Conservation (phyloP, 2,797 vertebrate genomes). For the Lepilemur septentrionalis region DNA sequence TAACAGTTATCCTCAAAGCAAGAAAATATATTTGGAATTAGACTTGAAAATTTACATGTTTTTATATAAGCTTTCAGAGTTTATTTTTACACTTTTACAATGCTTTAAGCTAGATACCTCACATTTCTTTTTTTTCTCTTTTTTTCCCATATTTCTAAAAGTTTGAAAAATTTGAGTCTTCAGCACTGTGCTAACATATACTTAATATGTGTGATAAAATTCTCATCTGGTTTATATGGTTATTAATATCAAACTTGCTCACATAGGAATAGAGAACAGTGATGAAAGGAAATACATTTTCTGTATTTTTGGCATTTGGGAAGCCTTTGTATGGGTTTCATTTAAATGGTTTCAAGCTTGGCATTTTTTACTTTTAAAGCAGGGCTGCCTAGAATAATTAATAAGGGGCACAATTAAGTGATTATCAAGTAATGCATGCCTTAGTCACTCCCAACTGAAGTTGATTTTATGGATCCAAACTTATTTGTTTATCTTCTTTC, state of each 20-base stretch:
- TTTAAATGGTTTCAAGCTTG: conserved; percentile 5
- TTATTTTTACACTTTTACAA: neutral
- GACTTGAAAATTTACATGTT: neutral
- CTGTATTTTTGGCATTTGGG: conserved; percentile 25
- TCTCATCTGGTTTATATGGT: neutral
- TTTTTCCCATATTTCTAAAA: neutral
- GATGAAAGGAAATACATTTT: conserved; percentile 10
- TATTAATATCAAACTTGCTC: neutral
- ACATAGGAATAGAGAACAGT: neutral
- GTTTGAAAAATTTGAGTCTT: conserved; percentile 15
- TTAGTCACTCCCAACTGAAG: neutral
- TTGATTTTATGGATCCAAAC: neutral
- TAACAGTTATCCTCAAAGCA: neutral
- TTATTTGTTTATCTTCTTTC: neutral
- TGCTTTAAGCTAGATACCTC: neutral
- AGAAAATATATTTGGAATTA: neutral
- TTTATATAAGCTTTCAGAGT: conserved; percentile 25
- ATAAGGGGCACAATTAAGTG: neutral
- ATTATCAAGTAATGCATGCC: neutral
- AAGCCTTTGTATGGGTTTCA: neutral
- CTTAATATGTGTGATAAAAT: neutral
- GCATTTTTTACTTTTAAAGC: conserved; percentile 39
- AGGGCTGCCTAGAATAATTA: neutral
- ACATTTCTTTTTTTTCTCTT: neutral
- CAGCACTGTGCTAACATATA: neutral